Base-by-base conservation (phyloP, 2,888 invertebrate genomes). In the Mimachlamys varia region DNA sequence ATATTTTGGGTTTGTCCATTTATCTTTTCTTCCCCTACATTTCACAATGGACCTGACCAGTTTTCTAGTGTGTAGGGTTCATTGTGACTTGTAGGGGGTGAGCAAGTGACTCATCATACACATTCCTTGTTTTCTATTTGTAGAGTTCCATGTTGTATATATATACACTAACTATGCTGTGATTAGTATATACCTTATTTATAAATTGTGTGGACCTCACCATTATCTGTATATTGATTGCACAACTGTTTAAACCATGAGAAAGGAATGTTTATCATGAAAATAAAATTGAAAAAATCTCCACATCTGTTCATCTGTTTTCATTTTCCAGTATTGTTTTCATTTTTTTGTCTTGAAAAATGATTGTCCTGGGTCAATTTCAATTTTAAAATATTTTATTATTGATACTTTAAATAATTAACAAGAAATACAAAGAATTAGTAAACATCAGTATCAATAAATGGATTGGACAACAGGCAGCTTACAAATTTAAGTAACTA, bases 171-270 rank as follows among this genome's bases (percentile, higher is more conserved):
- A 76, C 76, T 76, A 76, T 76, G 27, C 33, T 76, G 76, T 76
- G 76, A 33, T 76, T 76, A 76, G 76, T 76, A 76, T 33, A 15
- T 33, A 76, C 27, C 53, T 44, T 44, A 44, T 44, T 33, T 33
- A 12, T 76, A 33, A 27, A 22, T n/a, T 76, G 76, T 76, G 76
- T 76, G 76, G 12, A 27, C 76, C 76, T 76, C 0, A 76, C 76
- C 76, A 76, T 12, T 76, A 76, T 76, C 76, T 76, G 76, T 76
- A 76, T 76, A 76, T 76, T 76, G 58, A 58, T 19, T 58, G n/a
- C 58, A 76, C 76, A 33, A 33, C 33, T 33, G 33, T 76, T 33
- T n/a, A n/a, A 27, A 76, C 76, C 76, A 33, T 17, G 76, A 33
- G 76, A 33, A 76, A 76, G 33, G 76, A 33, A 76, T 76, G 27